Conservation (phyloP, 2,797 vertebrate species). For the Micromesistius poutassou region DNA sequence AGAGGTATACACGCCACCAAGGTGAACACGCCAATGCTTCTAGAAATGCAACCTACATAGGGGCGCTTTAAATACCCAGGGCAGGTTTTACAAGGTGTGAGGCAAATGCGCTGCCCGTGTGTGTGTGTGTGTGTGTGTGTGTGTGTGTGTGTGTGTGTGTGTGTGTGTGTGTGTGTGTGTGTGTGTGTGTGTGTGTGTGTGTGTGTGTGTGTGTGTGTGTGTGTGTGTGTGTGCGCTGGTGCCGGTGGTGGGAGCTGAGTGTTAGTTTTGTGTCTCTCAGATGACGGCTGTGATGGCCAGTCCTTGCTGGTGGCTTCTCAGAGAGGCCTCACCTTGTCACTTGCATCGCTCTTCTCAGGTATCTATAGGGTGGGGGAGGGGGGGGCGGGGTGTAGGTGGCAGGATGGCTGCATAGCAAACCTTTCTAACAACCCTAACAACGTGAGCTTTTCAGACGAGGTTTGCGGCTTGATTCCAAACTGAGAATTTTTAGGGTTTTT, state of each 20-base stretch:
- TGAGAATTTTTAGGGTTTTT: slow-evolving; percentile 19
- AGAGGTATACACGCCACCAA: background rate
- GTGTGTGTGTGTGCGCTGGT: slow-evolving; percentile 25
- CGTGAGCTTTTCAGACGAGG: slow-evolving; percentile 24
- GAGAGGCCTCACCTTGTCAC: slow-evolving; percentile 87
- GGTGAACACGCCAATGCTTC: background rate
- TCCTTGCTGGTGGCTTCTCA: slow-evolving; percentile 89
- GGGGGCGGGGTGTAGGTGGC: background rate
- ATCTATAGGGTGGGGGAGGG: slow-evolving; percentile 52
- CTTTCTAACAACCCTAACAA: background rate
- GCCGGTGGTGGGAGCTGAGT: slow-evolving; percentile 53
- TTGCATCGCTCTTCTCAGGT: slow-evolving; percentile 96
- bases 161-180: slow-evolving; percentile 8
- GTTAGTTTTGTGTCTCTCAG: slow-evolving; percentile 84
- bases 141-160: slow-evolving; percentile 9
- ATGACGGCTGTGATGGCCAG: slow-evolving; percentile 86
- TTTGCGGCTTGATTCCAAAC: slow-evolving; percentile 51
- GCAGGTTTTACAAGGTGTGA: background rate
- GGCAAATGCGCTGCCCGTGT: background rate
- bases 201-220: too few relatives aligned
- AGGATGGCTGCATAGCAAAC: background rate
- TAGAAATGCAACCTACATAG: background rate
- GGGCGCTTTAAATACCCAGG: background rate
- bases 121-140: slow-evolving; percentile 9
- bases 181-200: slow-evolving; percentile 15